A percentile compares a stretch with the other conserved stretches of the same genome.
phyloP scores from a whole-genome alignment of 2,113 vertebrate genomes.

The Alligator mississippiensis region DNA sequence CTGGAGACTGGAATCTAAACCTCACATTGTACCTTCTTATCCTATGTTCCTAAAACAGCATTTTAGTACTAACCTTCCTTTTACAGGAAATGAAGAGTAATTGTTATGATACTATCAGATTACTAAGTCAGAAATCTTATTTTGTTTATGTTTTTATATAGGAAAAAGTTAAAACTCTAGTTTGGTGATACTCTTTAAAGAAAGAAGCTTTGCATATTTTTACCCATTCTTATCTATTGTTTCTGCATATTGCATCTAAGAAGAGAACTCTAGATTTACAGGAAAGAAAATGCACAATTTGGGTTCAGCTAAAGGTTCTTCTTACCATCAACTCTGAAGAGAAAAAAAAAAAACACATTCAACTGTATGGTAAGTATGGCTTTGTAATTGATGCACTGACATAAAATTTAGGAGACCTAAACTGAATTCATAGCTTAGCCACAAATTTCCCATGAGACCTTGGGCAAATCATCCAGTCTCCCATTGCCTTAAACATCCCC shows the following conservation, averaged over 20 bases:
- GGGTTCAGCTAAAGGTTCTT: background rate
- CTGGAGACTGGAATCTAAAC: too few species aligned
- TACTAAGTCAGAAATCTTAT: background rate
- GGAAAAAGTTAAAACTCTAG: background rate
- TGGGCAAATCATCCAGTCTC: background rate
- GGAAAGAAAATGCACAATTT: background rate
- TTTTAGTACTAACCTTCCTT: background rate
- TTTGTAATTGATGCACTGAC: background rate
- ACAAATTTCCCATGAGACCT: background rate
- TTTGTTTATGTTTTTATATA: background rate
- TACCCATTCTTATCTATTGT: background rate
- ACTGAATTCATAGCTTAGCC: background rate
- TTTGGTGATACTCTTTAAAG: background rate
- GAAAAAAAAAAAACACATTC: accelerated
- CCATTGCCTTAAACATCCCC: background rate
- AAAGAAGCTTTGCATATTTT: background rate
- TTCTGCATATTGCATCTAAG: background rate
- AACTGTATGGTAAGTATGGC: background rate
- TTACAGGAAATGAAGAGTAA: background rate
- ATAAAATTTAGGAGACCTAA: background rate
- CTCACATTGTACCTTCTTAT: too few species aligned
- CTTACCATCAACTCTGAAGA: background rate
- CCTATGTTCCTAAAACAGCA: background rate
- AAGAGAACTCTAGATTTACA: background rate
- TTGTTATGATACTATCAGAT: background rate